phyloP scores from a whole-genome alignment of 1,140 invertebrate genomes.

The Homalodisca vitripennis region DNA sequence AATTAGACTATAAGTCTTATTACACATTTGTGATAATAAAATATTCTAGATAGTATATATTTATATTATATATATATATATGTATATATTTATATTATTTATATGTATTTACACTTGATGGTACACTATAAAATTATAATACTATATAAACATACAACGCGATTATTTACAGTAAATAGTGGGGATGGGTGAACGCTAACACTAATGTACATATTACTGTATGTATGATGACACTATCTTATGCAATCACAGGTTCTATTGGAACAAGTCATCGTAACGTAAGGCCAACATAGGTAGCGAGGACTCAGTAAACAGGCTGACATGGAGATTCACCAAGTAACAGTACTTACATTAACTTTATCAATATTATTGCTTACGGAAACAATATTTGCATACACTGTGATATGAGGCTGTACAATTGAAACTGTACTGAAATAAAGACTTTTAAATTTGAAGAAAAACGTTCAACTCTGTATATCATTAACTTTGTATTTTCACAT shows the following conservation, averaged over 20 bases:
- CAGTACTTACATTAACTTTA: neutral
- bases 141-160: slow-evolving; percentile 10
- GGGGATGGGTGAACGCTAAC: slow-evolving; percentile 5
- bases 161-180: slow-evolving; percentile 5
- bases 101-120: slow-evolving; percentile 2
- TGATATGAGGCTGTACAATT: neutral
- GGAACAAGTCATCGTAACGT: slow-evolving; percentile 6
- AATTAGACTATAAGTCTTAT: slow-evolving; percentile 16
- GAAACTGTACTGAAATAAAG: neutral
- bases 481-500: no score
- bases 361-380: neutral
- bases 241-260: slow-evolving; percentile 9
- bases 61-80: slow-evolving; percentile 26
- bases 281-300: slow-evolving; percentile 16
- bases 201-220: neutral
- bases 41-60: slow-evolving; percentile 24
- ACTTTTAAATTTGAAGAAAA: no score
- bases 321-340: neutral
- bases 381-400: neutral
- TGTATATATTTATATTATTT: slow-evolving; percentile 4
- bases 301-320: neutral
- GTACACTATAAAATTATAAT: slow-evolving; percentile 16
- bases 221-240: neutral
- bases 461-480: no score
- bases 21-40: slow-evolving; percentile 15